Conservation (phyloP, 1,140 invertebrate species). For the Oryctes rhinoceros region DNA sequence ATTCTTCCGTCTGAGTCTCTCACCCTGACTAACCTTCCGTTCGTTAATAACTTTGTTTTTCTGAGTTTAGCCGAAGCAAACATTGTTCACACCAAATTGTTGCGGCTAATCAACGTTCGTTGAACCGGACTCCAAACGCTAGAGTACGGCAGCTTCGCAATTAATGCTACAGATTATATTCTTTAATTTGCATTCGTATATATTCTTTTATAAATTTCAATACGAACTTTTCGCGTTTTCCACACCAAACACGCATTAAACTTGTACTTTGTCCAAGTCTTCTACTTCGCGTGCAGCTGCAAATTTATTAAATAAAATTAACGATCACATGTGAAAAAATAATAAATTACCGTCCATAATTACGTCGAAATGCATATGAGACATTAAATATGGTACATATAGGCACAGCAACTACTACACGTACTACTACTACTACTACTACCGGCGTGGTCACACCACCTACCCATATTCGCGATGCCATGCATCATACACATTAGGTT, state of each 20-base stretch:
- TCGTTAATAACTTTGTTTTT: too few relatives aligned
- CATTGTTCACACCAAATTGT: too few relatives aligned
- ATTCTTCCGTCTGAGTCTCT: too few relatives aligned
- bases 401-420: neutral
- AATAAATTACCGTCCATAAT: neutral
- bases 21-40: too few relatives aligned
- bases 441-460: neutral
- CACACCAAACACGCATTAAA: neutral
- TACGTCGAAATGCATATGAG: constrained; percentile 27
- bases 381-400: constrained; percentile 10
- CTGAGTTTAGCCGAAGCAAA: too few relatives aligned
- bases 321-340: constrained; percentile 15
- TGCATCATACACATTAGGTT: constrained; percentile 14
- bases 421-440: neutral
- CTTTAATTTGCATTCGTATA: too few relatives aligned
- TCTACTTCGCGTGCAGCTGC: constrained; percentile 18
- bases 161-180: too few relatives aligned
- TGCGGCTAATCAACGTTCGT: too few relatives aligned
- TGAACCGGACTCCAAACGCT: too few relatives aligned
- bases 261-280: constrained; percentile 22
- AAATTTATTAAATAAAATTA: constrained; percentile 34
- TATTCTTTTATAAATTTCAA: too few relatives aligned
- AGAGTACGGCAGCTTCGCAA: too few relatives aligned
- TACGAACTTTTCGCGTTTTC: too few relatives aligned
- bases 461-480: neutral